These are phyloP conservation scores for Rutilus rutilus DNA, from an alignment of 2,113 vertebrate species.

Conservation along the genomic window DNA sequence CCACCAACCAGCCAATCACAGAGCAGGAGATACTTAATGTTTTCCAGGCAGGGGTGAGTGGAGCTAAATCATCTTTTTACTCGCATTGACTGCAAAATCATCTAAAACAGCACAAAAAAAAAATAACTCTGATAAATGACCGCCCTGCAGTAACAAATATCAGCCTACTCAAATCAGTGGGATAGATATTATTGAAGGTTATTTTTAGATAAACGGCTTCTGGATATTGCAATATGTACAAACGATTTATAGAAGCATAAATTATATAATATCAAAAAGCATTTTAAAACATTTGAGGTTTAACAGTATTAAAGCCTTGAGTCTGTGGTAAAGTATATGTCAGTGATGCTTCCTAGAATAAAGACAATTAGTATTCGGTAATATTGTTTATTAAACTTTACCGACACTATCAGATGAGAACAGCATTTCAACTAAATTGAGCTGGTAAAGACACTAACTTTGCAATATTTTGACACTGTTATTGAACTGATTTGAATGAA, in stretches of 20 bases:
- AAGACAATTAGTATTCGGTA: not conserved
- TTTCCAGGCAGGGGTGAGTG: slow-evolving; percentile 87
- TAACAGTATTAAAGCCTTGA: not conserved
- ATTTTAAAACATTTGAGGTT: not conserved
- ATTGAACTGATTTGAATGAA: not conserved
- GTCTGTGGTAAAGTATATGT: not conserved
- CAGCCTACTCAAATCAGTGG: not conserved
- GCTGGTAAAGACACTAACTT: not conserved
- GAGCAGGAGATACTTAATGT: slow-evolving; percentile 95
- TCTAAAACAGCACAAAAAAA: not conserved
- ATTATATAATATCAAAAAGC: not conserved
- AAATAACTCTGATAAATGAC: slow-evolving; percentile 12
- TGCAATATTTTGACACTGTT: not conserved
- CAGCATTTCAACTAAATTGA: not conserved
- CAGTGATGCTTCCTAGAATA: not conserved
- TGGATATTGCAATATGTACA: slow-evolving; percentile 3
- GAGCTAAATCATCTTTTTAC: not conserved
- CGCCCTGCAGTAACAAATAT: not conserved
- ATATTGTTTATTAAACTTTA: not conserved
- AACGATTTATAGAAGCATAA: not conserved
- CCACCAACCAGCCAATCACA: slow-evolving; percentile 97
- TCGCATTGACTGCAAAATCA: not conserved
- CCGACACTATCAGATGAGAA: not conserved
- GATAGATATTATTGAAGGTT: slow-evolving; percentile 7
- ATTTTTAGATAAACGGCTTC: slow-evolving; percentile 9